phyloP scores from a whole-genome alignment of 2,797 vertebrate genomes.

The Syngnathus rostellatus region DNA sequence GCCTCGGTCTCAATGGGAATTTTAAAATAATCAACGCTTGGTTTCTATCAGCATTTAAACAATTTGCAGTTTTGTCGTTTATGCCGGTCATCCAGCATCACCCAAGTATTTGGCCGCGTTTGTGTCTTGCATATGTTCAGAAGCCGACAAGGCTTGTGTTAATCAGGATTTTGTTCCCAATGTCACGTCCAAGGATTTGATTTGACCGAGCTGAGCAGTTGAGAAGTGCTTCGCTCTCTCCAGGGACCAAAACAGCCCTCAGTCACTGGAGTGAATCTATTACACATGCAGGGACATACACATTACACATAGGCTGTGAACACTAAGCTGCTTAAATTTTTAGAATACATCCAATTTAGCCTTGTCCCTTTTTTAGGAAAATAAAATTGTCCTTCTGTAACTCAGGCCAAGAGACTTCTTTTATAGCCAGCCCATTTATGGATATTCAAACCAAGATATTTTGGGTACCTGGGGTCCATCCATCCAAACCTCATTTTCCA shows the following conservation, averaged over 20 bases:
- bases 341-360: background rate
- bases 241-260: slow-evolving; percentile 8
- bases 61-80: background rate
- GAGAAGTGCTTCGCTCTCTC: background rate
- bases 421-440: background rate
- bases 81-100: background rate
- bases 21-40: no score
- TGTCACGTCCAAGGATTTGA: slow-evolving; percentile 13
- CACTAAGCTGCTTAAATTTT: slow-evolving; percentile 4
- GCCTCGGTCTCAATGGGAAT: slow-evolving; percentile 6
- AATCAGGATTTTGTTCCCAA: slow-evolving; percentile 9
- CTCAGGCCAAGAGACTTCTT: background rate
- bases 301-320: background rate
- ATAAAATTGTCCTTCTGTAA: slow-evolving; percentile 1
- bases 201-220: slow-evolving; percentile 14
- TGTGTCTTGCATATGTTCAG: slow-evolving; percentile 8
- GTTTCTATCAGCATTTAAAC: no score
- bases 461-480: background rate
- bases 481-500: background rate
- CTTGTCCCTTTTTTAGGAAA: background rate
- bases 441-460: background rate
- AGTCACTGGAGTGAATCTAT: slow-evolving; percentile 20
- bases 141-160: background rate
- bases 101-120: slow-evolving; percentile 1
- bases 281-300: slow-evolving; percentile 7